These are phyloP conservation scores for Pachycephala philippinensis DNA, from an alignment of 2,113 vertebrate species.

Conservation along the genomic window DNA sequence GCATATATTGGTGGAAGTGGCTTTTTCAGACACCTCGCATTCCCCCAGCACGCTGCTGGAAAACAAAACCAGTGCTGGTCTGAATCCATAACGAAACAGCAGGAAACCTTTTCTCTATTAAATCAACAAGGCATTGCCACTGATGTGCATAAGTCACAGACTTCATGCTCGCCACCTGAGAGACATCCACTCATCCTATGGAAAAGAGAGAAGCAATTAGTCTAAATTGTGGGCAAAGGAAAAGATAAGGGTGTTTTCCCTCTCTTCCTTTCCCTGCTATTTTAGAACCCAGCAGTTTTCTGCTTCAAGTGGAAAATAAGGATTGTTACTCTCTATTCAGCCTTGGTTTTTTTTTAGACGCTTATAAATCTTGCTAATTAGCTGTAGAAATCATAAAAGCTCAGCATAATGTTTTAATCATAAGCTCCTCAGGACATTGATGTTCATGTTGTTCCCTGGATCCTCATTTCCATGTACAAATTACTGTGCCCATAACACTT, in stretches of 20 bases:
- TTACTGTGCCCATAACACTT: conserved; percentile 4
- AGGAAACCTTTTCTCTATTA: neutral
- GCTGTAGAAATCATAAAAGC: conserved; percentile 58
- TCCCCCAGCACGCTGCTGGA: neutral
- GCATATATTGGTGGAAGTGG: neutral
- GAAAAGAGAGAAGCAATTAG: neutral
- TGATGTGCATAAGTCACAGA: neutral
- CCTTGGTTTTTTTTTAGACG: neutral
- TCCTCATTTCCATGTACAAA: conserved; percentile 54
- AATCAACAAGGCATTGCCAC: neutral
- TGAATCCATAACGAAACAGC: neutral
- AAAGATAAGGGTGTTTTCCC: neutral
- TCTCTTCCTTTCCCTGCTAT: neutral
- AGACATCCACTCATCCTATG: neutral
- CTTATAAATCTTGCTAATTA: conserved; percentile 62
- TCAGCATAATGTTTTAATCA: conserved; percentile 62
- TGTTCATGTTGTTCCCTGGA: conserved; percentile 42
- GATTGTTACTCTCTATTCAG: neutral
- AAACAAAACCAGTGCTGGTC: neutral
- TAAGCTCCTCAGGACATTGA: conserved; percentile 33
- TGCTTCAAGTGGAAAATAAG: conserved; percentile 39
- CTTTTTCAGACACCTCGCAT: neutral
- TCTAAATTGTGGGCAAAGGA: neutral
- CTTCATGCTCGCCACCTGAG: neutral
- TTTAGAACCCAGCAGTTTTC: neutral